Conservation (phyloP, 2,888 invertebrate genomes). For the Apoda limacodes region DNA sequence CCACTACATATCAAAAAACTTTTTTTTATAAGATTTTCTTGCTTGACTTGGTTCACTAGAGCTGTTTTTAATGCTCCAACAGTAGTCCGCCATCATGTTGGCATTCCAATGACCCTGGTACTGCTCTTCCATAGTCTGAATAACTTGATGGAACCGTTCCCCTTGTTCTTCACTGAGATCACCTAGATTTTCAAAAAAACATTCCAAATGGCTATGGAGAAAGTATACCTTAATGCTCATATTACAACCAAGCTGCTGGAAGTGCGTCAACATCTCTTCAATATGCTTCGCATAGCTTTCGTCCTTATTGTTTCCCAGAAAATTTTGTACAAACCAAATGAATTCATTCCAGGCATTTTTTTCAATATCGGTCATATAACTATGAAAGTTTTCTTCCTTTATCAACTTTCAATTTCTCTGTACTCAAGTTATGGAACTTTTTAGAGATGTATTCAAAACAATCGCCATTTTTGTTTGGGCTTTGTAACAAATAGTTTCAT, state of each 20-base stretch:
- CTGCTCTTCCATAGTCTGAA: conserved; percentile 27
- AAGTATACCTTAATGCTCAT: conserved; percentile 9
- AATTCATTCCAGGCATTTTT: conserved; percentile 7
- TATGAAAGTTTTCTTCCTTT: conserved; percentile 6
- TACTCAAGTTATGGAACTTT: conserved; percentile 2
- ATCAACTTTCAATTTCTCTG: conserved; percentile 6
- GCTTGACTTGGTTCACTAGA: neutral
- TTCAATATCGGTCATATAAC: conserved; percentile 6
- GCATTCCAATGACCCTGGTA: conserved; percentile 27
- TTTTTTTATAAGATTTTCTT: no score
- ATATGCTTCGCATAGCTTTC: conserved; percentile 4
- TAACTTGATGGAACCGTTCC: conserved; percentile 31
- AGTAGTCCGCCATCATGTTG: conserved; percentile 16
- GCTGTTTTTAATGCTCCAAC: conserved; percentile 15
- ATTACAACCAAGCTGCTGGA: conserved; percentile 6
- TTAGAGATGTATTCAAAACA: conserved; percentile 5
- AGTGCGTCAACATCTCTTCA: conserved; percentile 3
- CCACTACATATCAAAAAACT: neutral
- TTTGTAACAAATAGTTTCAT: conserved; percentile 3
- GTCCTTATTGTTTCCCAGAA: conserved; percentile 5
- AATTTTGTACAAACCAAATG: conserved; percentile 6
- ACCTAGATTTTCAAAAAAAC: conserved; percentile 8
- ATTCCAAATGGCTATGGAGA: conserved; percentile 7
- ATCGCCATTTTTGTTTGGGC: conserved; percentile 1
- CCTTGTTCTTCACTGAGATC: conserved; percentile 20